A percentile compares a stretch with the other conserved stretches of the same genome.
These are phyloP conservation scores for Mormyrus lacerda DNA, from an alignment of 2,113 vertebrate genomes.

Conservation along the genomic window DNA sequence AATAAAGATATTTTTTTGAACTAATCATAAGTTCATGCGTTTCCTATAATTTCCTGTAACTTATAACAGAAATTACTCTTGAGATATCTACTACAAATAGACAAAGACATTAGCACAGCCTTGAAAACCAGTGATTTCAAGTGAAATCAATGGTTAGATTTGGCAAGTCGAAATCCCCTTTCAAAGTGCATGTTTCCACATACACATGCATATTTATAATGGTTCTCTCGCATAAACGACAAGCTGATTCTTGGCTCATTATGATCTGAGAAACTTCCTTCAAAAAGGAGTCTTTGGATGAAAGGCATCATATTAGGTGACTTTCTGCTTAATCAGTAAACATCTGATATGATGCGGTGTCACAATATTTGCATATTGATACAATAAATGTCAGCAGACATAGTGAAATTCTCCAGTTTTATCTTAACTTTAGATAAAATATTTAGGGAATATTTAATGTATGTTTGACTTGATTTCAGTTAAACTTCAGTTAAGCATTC, in stretches of 20 bases:
- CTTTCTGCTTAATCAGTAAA: conserved; percentile 28
- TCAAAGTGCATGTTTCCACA: neutral
- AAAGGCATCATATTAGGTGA: conserved; percentile 31
- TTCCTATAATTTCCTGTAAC: neutral
- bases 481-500: neutral
- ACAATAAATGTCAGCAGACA: conserved; percentile 18
- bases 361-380: conserved; percentile 23
- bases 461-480: neutral
- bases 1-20: neutral
- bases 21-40: neutral
- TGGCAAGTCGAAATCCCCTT: neutral
- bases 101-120: neutral
- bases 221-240: neutral
- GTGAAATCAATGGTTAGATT: neutral
- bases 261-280: conserved; percentile 24
- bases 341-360: conserved; percentile 28
- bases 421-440: neutral
- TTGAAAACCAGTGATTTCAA: neutral
- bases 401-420: neutral
- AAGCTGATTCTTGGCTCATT: conserved; percentile 2
- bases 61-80: neutral
- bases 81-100: neutral
- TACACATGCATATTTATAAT: conserved; percentile 2
- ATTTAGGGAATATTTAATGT: neutral
- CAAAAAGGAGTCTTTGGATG: conserved; percentile 31